phyloP scores from a whole-genome alignment of 2,113 vertebrate genomes.

The Nibea coibor region DNA sequence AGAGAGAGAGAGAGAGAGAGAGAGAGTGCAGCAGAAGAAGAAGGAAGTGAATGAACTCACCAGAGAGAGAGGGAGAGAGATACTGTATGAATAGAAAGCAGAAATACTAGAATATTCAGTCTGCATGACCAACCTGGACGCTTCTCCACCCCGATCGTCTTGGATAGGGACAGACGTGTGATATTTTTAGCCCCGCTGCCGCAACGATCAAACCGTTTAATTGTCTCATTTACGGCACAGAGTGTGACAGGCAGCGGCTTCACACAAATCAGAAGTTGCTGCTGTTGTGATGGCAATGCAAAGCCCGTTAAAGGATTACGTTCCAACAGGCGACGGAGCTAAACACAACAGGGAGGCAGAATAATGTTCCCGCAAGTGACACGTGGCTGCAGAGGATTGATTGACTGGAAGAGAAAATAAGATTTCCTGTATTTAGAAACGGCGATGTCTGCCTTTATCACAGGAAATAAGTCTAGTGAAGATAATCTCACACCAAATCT shows the following conservation, averaged over 20 bases:
- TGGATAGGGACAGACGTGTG: background rate
- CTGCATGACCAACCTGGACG: background rate
- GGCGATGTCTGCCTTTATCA: background rate
- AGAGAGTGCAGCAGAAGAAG: conserved; percentile 15
- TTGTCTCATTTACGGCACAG: conserved; percentile 38
- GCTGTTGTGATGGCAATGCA: conserved; percentile 55
- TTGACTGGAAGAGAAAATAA: too few relatives aligned
- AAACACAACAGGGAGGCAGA: conserved; percentile 34
- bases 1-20: background rate
- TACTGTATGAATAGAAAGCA: background rate
- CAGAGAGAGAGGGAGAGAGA: background rate
- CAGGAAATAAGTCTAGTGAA: background rate
- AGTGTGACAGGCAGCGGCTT: conserved; percentile 47
- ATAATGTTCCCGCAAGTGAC: conserved; percentile 25
- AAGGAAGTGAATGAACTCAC: background rate
- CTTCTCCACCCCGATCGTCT: conserved; percentile 15
- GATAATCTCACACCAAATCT: background rate
- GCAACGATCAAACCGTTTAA: conserved; percentile 35
- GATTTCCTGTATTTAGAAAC: background rate
- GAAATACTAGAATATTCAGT: background rate
- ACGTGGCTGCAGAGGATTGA: conserved; percentile 1
- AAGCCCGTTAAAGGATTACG: conserved; percentile 70
- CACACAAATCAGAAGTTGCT: conserved; percentile 51
- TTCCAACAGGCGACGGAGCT: conserved; percentile 40
- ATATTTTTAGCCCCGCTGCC: background rate